Evolutionary conservation across 1,140 invertebrate genomes (phyloP).

Genomic region (Danaus melanippus): DNA sequence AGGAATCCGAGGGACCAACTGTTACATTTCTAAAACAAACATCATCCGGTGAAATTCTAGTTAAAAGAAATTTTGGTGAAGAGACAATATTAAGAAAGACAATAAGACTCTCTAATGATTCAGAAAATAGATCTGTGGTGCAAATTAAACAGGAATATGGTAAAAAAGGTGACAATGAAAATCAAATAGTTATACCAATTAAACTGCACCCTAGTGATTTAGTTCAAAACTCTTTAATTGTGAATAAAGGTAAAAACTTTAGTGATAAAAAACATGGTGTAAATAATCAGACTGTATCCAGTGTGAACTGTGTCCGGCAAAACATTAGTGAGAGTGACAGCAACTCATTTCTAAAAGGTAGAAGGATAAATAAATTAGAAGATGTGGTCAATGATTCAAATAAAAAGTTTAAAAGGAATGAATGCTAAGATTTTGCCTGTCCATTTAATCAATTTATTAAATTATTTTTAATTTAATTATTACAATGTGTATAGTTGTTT

Average conservation of each 20-base stretch:
- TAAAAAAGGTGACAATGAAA: constrained; percentile 59
- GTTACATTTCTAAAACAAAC: constrained; percentile 59
- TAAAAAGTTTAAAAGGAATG: constrained; percentile 67
- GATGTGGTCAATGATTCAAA: constrained; percentile 53
- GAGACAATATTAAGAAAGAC: constrained; percentile 59
- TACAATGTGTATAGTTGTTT: constrained; percentile 56
- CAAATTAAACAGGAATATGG: constrained; percentile 54
- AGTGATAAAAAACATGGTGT: constrained; percentile 68
- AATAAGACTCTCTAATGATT: constrained; percentile 57
- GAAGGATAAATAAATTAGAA: constrained; percentile 55
- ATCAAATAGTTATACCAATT: constrained; percentile 57
- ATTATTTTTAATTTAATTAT: constrained; percentile 60
- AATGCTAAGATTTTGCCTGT: constrained; percentile 58
- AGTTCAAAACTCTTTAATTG: constrained; percentile 63
- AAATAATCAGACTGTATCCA: constrained; percentile 66
- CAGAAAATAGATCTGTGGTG: constrained; percentile 59
- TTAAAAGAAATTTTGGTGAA: constrained; percentile 54
- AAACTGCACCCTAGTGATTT: constrained; percentile 54
- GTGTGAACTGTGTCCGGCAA: constrained; percentile 59
- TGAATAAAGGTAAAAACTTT: constrained; percentile 59
- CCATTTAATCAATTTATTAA: constrained; percentile 57
- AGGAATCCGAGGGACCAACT: constrained; percentile 45
- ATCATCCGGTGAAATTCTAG: constrained; percentile 54
- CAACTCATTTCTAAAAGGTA: constrained; percentile 56
- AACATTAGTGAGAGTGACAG: constrained; percentile 55